phyloP scores from a whole-genome alignment of 2,113 vertebrate genomes.

The Pyrgilauda ruficollis region DNA sequence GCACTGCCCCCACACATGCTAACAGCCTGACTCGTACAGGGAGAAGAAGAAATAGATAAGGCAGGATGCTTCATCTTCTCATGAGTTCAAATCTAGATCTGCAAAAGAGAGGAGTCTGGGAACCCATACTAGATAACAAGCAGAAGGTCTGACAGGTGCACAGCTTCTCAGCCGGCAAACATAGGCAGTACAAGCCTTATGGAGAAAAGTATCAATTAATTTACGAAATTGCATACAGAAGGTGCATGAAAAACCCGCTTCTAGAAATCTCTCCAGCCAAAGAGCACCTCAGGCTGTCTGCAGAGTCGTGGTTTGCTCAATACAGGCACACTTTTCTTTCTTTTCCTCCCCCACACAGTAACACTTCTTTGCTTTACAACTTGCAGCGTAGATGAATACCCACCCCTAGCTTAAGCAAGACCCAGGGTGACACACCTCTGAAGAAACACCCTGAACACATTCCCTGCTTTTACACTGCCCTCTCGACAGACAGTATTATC shows the following conservation, averaged over 20 bases:
- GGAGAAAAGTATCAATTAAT: not conserved
- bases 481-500: not conserved
- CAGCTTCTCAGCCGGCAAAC: not conserved
- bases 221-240: not conserved
- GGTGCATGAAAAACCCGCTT: not conserved
- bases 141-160: constrained; percentile 28
- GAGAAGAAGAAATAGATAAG: constrained; percentile 6
- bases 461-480: not conserved
- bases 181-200: not conserved
- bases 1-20: not conserved
- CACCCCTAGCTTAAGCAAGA: not conserved
- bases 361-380: not conserved
- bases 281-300: not conserved
- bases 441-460: not conserved
- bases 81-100: not conserved
- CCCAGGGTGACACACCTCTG: not conserved
- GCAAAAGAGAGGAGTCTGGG: not conserved
- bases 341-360: not conserved
- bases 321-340: not conserved
- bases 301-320: not conserved
- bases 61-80: not conserved
- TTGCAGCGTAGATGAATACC: not conserved
- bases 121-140: not conserved
- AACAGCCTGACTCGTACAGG: not conserved
- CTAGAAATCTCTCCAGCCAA: not conserved